Base-by-base conservation (phyloP, 2,797 vertebrate genomes). In the Helicolenus hilgendorfi region DNA sequence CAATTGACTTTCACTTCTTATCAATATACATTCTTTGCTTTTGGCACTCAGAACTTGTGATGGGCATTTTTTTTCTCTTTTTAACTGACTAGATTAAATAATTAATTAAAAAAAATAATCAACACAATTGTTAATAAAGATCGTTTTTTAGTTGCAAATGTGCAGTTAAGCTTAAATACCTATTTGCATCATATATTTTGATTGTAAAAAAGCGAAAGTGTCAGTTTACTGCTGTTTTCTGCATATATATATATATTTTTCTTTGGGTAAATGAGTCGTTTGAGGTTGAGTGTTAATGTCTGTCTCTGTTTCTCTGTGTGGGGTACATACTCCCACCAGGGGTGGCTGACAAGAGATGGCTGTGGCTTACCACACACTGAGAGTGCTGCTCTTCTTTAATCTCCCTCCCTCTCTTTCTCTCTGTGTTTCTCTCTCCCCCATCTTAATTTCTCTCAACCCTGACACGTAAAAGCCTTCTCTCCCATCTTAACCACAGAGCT, bases 331-430 rank as follows among this genome's bases (percentile, higher is more conserved):
- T 89, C 94, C 90, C 92, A 92, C 85, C 90, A 83, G 90, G 90
- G 93, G 93, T 81, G 77, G 79, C 84, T 96, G 97, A 96, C 96
- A 96, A 93, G 93, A 94, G 93, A 93, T 79, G 95, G 89, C 92
- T 94, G 94, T 90, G 87, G 93, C 94, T 97, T 96, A 96, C 91
- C 93, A 92, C 95, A 96, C 91, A 96, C 95, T 93, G 95, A 31
- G 93, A 92, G 78, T 96, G 96, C 96, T 91, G 89, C 95, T 86
- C 95, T 97, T 96, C 97, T 95, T 94, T 96, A 95, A 96, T 96
- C 96, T 91, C 77, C 79, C 89, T 84, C 84, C 79, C 60, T 85
- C 89, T 89, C 71, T 90, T 87, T 91, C 74, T 89, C 89, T 82
- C 85, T 88, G 77, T 94, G 79, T 94, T 89, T 92, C 64, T 86